Evolutionary conservation across 2,888 invertebrate genomes (phyloP), one percentile per base, ranked within the genome.

Genomic region (Plebejus melissa): DNA sequence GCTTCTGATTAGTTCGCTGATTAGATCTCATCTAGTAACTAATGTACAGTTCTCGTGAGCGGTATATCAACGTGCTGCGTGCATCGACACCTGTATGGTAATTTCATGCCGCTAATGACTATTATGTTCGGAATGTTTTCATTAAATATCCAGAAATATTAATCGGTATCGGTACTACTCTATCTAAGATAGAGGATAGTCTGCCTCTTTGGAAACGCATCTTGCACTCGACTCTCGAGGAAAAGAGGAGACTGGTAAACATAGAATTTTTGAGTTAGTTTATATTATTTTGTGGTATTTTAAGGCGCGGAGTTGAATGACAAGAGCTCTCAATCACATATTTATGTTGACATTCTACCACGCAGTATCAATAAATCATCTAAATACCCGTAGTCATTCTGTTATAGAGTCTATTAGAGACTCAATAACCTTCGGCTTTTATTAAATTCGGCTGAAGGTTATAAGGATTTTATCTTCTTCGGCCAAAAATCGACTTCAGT

Each of bases 71-170:
- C 9, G 22, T 60, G 28, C 60, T 4, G 2, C 60, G 28, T 60
- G 28, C 60, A 11, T 7, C 60, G 28, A 60, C 60, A 60, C 60
- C 9, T 60, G 60, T 60, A 60, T 11, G 28, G 28, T 58, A n/a
- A 58, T 58, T 58, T n/a, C 58, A 58, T 7, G 60, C 60, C 60
- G 60, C 60, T 60, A 28, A 60, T 60, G 22, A 60, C 60, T 11
- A 60, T 60, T 60, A 60, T 60, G 58, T 58, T 58, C n/a, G 28
- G 11, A 60, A 60, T 22, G 60, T 60, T 60, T 22, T 60, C 9
- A 60, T 60, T 28, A 60, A 22, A 60, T 58, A 58, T 7, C 22
- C 22, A 7, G 4, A 54, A 16, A 54, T 54, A 54, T 54, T 1
- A 54, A 54, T 54, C 54, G 54, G 16, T 16, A 4, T 1, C 16